Percentiles rank a stretch among this genome's conserved stretches.
Conservation (phyloP, 2,113 vertebrate species). For the Accipiter cooperii region DNA sequence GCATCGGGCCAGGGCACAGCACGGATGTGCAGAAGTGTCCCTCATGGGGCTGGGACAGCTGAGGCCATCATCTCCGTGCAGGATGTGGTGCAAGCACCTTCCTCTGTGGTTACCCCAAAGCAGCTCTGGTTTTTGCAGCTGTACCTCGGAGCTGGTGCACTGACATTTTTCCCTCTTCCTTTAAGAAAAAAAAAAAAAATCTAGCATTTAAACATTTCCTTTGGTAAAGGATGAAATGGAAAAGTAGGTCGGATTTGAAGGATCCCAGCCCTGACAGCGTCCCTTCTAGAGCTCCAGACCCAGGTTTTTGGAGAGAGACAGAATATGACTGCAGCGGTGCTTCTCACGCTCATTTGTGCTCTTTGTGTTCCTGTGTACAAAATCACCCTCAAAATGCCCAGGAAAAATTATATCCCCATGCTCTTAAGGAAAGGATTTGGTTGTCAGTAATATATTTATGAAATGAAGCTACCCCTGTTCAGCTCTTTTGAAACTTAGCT, state of each 20-base stretch:
- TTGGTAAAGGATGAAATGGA: constrained; percentile 9
- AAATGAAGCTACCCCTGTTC: not conserved
- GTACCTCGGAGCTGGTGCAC: not conserved
- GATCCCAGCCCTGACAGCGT: constrained; percentile 34
- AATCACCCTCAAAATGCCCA: not conserved
- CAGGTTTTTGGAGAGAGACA: constrained; percentile 11
- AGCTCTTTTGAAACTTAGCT: not conserved
- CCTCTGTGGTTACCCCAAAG: not conserved
- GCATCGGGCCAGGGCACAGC: not conserved
- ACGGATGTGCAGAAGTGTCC: not conserved
- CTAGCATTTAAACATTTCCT: constrained; percentile 3
- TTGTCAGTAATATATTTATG: not conserved
- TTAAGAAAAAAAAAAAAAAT: not conserved
- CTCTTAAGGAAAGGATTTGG: not conserved
- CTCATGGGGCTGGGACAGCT: not conserved
- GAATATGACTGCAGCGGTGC: not conserved
- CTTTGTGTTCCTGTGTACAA: not conserved
- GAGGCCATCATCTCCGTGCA: not conserved
- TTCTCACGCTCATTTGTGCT: not conserved
- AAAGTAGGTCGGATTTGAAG: constrained; percentile 61
- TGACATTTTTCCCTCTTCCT: not conserved
- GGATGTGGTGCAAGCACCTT: not conserved
- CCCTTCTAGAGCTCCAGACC: constrained; percentile 30
- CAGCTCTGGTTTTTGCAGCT: not conserved
- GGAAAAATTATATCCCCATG: not conserved